phyloP scores from a whole-genome alignment of 2,797 vertebrate species.

The Halcyon chelicuti region DNA sequence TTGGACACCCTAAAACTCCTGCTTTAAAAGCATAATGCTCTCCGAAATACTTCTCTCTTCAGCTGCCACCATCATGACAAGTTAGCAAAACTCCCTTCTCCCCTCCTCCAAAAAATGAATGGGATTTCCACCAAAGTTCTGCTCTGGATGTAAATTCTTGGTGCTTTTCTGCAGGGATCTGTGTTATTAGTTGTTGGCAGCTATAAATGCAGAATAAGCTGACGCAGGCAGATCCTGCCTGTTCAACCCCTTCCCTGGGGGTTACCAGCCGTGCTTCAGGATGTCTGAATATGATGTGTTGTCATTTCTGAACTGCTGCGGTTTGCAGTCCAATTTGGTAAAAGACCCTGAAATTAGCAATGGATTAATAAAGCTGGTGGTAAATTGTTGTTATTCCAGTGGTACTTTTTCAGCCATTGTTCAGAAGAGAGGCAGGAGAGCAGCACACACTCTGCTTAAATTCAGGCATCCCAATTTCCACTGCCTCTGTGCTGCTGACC shows the following conservation, averaged over 20 bases:
- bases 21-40: background rate
- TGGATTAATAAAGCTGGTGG: background rate
- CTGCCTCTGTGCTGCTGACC: background rate
- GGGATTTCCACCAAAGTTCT: background rate
- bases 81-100: background rate
- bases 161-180: background rate
- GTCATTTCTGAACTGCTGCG: slow-evolving; percentile 11
- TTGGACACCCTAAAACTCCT: background rate
- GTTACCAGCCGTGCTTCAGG: background rate
- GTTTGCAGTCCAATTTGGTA: background rate
- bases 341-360: background rate
- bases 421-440: background rate
- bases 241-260: background rate
- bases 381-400: background rate
- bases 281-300: background rate
- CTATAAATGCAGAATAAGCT: background rate
- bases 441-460: background rate
- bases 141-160: background rate
- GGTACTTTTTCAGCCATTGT: background rate
- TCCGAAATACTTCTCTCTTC: background rate
- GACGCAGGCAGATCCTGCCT: background rate
- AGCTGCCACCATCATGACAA: background rate
- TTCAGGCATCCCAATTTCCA: background rate
- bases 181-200: background rate
- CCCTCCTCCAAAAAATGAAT: background rate